A percentile compares a stretch with the other conserved stretches of the same genome.
Conservation (phyloP, 2,888 invertebrate species). For the Chymomyza fuscimana region DNA sequence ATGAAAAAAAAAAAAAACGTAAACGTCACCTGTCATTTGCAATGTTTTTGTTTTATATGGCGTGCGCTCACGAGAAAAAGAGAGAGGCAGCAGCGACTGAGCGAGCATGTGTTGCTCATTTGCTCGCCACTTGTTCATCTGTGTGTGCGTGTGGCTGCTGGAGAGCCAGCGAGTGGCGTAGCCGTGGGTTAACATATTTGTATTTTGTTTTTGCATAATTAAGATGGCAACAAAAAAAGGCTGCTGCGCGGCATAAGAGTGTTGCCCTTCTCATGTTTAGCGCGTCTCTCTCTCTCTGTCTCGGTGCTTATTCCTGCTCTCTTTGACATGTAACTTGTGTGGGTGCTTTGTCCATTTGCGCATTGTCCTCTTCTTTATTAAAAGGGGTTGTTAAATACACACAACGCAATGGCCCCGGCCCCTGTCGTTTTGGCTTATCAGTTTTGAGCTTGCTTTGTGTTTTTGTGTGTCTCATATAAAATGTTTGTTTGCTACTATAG, state of each 20-base stretch:
- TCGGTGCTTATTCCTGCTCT: constrained; percentile 1
- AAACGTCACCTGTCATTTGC: constrained; percentile 72
- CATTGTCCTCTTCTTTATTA: not conserved
- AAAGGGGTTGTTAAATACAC: constrained; percentile 38
- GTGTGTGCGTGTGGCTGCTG: not conserved
- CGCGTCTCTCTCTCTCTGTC: constrained; percentile 4
- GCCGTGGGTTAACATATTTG: not conserved
- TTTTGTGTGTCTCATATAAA: constrained; percentile 26
- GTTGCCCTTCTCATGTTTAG: not conserved
- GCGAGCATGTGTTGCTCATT: not conserved
- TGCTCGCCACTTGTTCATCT: not conserved
- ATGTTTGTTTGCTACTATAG: constrained; percentile 36
- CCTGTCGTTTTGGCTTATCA: constrained; percentile 49
- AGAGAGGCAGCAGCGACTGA: not conserved
- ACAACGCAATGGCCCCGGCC: constrained; percentile 11
- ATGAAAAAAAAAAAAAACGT: constrained; percentile 16
- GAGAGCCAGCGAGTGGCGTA: not conserved
- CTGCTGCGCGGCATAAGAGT: not conserved
- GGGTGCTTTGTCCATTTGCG: constrained; percentile 8
- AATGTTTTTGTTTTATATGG: constrained; percentile 62
- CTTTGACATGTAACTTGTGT: not conserved
- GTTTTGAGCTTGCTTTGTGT: constrained; percentile 56
- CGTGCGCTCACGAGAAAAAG: constrained; percentile 14
- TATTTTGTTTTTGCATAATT: not conserved
- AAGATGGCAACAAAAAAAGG: not conserved